These are phyloP conservation scores for Buphagus erythrorhynchus DNA, from an alignment of 2,797 vertebrate genomes.

Conservation along the genomic window DNA sequence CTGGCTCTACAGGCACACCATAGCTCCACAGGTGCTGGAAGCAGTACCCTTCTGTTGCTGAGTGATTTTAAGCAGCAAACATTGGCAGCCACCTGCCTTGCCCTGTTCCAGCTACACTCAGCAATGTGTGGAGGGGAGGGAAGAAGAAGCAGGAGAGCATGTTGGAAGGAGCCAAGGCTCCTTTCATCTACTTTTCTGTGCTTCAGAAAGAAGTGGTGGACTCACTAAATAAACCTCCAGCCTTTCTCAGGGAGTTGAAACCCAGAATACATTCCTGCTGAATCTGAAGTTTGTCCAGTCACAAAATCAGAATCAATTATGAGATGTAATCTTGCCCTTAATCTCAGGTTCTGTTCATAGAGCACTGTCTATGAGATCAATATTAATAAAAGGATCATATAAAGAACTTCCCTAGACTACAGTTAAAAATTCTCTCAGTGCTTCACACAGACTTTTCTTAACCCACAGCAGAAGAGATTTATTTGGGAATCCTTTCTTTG, in stretches of 20 bases:
- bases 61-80: background rate
- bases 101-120: background rate
- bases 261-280: rapidly evolving
- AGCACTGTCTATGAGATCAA: background rate
- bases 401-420: background rate
- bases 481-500: background rate
- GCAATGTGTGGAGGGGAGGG: background rate
- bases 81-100: background rate
- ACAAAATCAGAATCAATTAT: background rate
- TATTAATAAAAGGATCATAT: background rate
- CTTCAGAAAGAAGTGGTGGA: background rate
- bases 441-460: background rate
- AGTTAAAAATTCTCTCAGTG: background rate
- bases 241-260: background rate
- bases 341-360: background rate
- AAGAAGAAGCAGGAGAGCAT: background rate
- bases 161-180: background rate
- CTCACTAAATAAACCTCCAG: background rate
- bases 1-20: background rate
- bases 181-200: background rate
- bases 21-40: background rate
- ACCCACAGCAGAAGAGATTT: rapidly evolving
- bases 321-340: background rate
- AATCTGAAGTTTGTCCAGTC: background rate
- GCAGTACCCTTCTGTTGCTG: background rate